Base-by-base conservation (phyloP, 2,888 invertebrate species). In the Dioctria rufipes region DNA sequence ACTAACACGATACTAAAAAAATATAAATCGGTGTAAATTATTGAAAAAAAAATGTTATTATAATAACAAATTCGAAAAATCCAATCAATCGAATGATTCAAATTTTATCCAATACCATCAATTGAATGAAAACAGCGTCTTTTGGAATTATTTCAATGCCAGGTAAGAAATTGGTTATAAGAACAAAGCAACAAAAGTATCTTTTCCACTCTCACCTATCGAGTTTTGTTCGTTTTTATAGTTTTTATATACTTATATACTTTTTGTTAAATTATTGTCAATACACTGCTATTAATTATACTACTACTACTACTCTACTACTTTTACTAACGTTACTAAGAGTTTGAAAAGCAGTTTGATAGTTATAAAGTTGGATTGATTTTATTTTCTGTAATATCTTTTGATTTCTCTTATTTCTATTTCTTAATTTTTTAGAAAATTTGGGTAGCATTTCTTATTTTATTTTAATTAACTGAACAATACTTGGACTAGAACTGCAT, bases 121-220 rank as follows among this genome's bases (percentile, higher is more conserved):
- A 49, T 60, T 73, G 77, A 75, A 43, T 65, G 82, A 81, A 83
- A 88, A 89, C 95, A 97, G 97, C 96, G 95, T 96, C 93, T 97
- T 97, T 95, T 97, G 97, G 97, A 97, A 96, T 93, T 96, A 97
- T 95, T 97, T 97, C 95, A 97, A 97, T 91, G 95, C 96, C 93
- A 97, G 97, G 97, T 97, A 97, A 97, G 96, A 93, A 89, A 85
- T 84, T 75, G 75, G 75, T 75, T 75, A 60, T 60, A 58, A 84
- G 85, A 85, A 85, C 83, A 82, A 84, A 86, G 65, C 49, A 78
- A 54, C 66, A 78, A 49, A 6, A 46, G 46, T 46, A 46, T 46
- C 46, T 46, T 46, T 46, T 46, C 46, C 5, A 5, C 8, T 46
- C 5, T 46, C 37, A 51, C 54, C 25, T 51, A 49, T 71, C 51